Evolutionary conservation across 2,797 vertebrate species (phyloP).

Genomic region (Coluber constrictor): DNA sequence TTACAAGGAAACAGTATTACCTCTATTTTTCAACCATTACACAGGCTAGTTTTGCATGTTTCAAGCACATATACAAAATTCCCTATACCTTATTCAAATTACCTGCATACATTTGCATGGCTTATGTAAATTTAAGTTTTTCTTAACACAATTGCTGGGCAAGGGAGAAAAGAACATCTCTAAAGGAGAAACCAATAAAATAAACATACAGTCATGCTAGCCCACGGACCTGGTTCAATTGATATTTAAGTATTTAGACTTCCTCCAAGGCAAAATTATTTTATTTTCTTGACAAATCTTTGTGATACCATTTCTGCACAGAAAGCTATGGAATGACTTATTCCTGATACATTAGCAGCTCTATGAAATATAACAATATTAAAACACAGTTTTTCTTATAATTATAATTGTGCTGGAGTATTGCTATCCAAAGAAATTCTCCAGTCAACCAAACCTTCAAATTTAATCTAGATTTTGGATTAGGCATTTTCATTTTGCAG

Average conservation of each 20-base stretch:
- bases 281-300: conserved; percentile 32
- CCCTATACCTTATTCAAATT: conserved; percentile 30
- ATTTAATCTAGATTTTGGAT: conserved; percentile 78
- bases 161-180: background rate
- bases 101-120: conserved; percentile 28
- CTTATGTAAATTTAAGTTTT: conserved; percentile 29
- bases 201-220: background rate
- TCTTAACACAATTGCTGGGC: conserved; percentile 8
- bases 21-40: conserved; percentile 14
- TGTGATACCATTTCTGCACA: conserved; percentile 48
- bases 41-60: conserved; percentile 14
- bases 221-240: background rate
- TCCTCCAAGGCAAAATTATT: background rate
- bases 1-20: conserved; percentile 22
- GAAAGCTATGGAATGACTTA: conserved; percentile 62
- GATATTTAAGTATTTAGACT: background rate
- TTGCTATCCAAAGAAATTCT: conserved; percentile 73
- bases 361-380: conserved; percentile 67
- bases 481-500: conserved; percentile 74
- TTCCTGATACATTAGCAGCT: conserved; percentile 53
- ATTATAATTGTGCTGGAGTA: conserved; percentile 71
- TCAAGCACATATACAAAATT: conserved; percentile 22
- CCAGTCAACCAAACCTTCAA: conserved; percentile 73
- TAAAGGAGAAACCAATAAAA: conserved; percentile 24
- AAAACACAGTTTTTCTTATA: conserved; percentile 63